Evolutionary conservation across 2,113 vertebrate species (phyloP), one percentile per base, ranked within the genome.

Genomic region (Eurypyga helias): DNA sequence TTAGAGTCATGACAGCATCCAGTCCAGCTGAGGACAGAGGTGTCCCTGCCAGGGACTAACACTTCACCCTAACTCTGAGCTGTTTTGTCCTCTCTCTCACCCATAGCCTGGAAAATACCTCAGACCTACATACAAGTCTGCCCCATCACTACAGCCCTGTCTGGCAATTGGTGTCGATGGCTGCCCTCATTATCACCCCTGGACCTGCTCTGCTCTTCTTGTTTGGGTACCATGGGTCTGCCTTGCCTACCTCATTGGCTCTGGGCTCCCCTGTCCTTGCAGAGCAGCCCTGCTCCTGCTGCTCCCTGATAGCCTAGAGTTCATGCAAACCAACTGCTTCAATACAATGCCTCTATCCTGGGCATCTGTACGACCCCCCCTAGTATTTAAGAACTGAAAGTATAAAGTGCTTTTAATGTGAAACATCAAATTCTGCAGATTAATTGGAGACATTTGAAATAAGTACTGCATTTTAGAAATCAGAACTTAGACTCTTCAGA

Each of bases 81-180:
- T 46, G 2, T 85, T 81, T 81, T 2, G 1, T 20, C 12, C 33
- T 69, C 20, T 20, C 38, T 72, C 51, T 89, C 58, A 51, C 19
- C 17, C 41, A 31, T 6, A 57, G 9, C 48, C 46, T 62, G 17
- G 60, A 80, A 80, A 48, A 57, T 18, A 38, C 48, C 45, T 62
- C 54, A 89, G 34, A 45, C 15, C 21, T 25, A 25, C 61, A 33
- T 69, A 26, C 45, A 10, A 16, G 3, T 8, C 25, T 28, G 25
- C 11, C 8, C 24, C 12, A 41, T 29, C 16, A 26, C 26, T 46
- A 64, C 34, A 41, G 18, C 43, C 14, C 24, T 49, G 11, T 48
- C 19, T 61, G 38, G 5, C 12, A 66, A 23, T 8, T 0, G 1
- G 6, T 17, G 19, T 17, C 1, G 0, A 23, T 69, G 43, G 10